phyloP scores from a whole-genome alignment of 2,888 invertebrate species.

The Choreutis nemorana region DNA sequence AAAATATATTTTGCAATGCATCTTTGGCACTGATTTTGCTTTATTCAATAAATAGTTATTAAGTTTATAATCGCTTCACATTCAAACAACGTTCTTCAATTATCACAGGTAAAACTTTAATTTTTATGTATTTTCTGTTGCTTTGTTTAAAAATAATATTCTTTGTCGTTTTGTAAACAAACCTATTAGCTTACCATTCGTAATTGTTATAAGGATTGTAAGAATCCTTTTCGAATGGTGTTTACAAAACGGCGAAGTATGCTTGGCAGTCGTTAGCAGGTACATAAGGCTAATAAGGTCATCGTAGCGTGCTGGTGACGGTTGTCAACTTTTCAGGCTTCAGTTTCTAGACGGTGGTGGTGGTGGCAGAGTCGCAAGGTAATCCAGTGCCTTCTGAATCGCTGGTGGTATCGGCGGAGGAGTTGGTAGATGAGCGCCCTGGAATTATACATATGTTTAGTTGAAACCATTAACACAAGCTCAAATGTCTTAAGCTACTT shows the following conservation, averaged over 20 bases:
- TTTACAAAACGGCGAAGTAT: slow-evolving; percentile 33
- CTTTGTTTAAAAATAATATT: slow-evolving; percentile 24
- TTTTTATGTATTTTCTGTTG: slow-evolving; percentile 48
- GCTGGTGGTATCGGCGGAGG: slow-evolving; percentile 80
- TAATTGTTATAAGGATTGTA: too few relatives aligned
- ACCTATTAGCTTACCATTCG: too few relatives aligned
- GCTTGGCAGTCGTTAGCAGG: slow-evolving; percentile 12
- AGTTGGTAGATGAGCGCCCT: slow-evolving; percentile 78
- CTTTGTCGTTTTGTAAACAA: slow-evolving; percentile 29
- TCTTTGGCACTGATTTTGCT: slow-evolving; percentile 60
- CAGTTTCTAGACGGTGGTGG: slow-evolving; percentile 22
- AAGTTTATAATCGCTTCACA: slow-evolving; percentile 26
- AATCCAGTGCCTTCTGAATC: slow-evolving; percentile 78
- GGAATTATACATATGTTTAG: too few relatives aligned
- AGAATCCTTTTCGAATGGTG: slow-evolving; percentile 14
- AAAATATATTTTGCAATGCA: slow-evolving; percentile 41
- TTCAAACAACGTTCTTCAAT: slow-evolving; percentile 29
- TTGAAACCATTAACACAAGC: too few relatives aligned
- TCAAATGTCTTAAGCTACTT: too few relatives aligned
- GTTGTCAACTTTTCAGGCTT: slow-evolving; percentile 1
- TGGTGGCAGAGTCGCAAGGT: slow-evolving; percentile 71
- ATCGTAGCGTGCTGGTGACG: slow-evolving; percentile 11
- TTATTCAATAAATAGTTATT: slow-evolving; percentile 36
- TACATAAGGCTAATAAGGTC: slow-evolving; percentile 12
- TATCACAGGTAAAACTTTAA: slow-evolving; percentile 60